Percentiles rank a stretch among this genome's conserved stretches.
These are phyloP conservation scores for Champsocephalus gunnari DNA, from an alignment of 2,797 vertebrate species.

Conservation along the genomic window DNA sequence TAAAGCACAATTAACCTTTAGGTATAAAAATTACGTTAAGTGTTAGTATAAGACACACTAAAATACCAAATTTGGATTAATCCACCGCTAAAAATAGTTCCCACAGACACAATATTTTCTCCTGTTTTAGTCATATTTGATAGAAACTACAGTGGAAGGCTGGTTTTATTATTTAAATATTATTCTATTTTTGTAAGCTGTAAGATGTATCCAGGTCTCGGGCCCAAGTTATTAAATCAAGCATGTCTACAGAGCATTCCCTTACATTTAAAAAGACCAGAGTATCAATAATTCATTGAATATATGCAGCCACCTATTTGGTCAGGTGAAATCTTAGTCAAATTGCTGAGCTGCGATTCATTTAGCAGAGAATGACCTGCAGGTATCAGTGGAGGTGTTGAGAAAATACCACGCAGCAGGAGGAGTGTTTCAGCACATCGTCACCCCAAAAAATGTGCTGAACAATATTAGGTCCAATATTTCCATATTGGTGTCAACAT, in stretches of 20 bases:
- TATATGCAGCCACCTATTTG: constrained; percentile 64
- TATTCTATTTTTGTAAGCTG: too few species aligned
- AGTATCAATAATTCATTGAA: constrained; percentile 80
- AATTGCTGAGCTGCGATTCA: constrained; percentile 68
- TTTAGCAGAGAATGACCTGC: constrained; percentile 74
- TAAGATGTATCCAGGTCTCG: too few species aligned
- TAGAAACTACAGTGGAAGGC: background rate
- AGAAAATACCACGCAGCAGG: constrained; percentile 20
- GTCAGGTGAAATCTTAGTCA: constrained; percentile 74
- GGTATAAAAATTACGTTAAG: background rate
- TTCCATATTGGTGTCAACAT: too few species aligned
- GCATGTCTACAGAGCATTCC: constrained; percentile 13
- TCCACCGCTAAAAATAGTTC: background rate
- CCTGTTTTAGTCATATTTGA: background rate
- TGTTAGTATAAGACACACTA: background rate
- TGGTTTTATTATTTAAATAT: too few species aligned
- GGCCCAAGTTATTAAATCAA: background rate
- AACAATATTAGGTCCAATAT: too few species aligned
- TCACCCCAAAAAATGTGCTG: background rate
- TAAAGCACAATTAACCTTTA: background rate
- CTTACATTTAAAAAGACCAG: constrained; percentile 76
- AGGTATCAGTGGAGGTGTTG: constrained; percentile 43
- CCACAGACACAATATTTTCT: background rate
- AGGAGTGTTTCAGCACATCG: constrained; percentile 11
- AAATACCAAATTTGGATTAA: background rate